These are phyloP conservation scores for Parapristionchus giblindavisi DNA, from an alignment of 2,888 invertebrate species.

Conservation along the genomic window DNA sequence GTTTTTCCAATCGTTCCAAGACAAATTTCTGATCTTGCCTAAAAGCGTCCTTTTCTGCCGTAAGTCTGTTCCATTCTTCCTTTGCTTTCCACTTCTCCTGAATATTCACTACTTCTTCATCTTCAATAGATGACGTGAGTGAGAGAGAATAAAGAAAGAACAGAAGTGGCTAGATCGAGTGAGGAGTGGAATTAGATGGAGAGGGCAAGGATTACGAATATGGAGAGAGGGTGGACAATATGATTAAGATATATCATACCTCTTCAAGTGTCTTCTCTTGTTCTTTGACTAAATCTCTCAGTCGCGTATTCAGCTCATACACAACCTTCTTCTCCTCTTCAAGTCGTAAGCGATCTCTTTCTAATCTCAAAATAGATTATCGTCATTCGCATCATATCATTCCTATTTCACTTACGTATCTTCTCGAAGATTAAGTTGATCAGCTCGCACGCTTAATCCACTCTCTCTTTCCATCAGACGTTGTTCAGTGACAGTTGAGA, in stretches of 20 bases:
- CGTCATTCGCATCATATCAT: slow-evolving; percentile 1
- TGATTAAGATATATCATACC: slow-evolving; percentile 35
- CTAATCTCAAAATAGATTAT: slow-evolving; percentile 38
- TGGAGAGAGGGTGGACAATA: neutral
- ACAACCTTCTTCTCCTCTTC: slow-evolving; percentile 57
- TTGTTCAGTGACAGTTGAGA: slow-evolving; percentile 40
- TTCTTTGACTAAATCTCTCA: slow-evolving; percentile 51
- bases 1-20: slow-evolving; percentile 44
- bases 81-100: slow-evolving; percentile 54
- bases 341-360: slow-evolving; percentile 42
- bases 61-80: slow-evolving; percentile 51
- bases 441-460: slow-evolving; percentile 43
- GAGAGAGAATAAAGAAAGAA: neutral
- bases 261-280: slow-evolving; percentile 49
- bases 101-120: slow-evolving; percentile 1
- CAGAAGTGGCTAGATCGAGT: no score
- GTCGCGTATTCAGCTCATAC: slow-evolving; percentile 51
- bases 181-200: no score
- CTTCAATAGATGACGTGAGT: neutral
- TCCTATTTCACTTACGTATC: slow-evolving; percentile 42
- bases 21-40: slow-evolving; percentile 54
- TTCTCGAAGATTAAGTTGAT: slow-evolving; percentile 45
- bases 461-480: slow-evolving; percentile 41
- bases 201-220: no score
- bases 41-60: slow-evolving; percentile 50